A percentile compares a stretch with the other conserved stretches of the same genome.
phyloP scores from a whole-genome alignment of 2,888 invertebrate genomes.

The Aporophyla nigra region DNA sequence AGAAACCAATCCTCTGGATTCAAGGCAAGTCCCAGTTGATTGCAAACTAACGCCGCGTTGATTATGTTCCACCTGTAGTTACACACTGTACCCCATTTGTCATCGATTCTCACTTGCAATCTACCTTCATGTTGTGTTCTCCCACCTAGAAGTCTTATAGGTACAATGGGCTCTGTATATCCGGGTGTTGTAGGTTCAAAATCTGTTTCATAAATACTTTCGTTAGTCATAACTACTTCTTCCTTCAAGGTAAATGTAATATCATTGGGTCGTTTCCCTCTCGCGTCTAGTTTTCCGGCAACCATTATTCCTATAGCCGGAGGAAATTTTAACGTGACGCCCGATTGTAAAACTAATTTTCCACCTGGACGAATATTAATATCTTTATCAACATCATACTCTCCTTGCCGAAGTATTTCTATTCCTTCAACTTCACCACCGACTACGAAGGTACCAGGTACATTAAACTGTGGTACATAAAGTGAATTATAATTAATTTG shows the following conservation, averaged over 20 bases:
- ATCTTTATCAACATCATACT: slow-evolving; percentile 97
- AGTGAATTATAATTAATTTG: slow-evolving; percentile 94
- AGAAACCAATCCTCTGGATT: slow-evolving; percentile 98
- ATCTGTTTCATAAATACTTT: slow-evolving; percentile 92
- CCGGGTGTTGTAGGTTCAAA: slow-evolving; percentile 91
- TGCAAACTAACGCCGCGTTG: slow-evolving; percentile 98
- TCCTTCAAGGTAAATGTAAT: slow-evolving; percentile 95
- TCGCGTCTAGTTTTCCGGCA: slow-evolving; percentile 96
- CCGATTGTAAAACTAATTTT: slow-evolving; percentile 96
- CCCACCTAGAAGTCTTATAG: slow-evolving; percentile 96
- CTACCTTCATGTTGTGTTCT: slow-evolving; percentile 96
- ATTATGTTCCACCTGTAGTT: slow-evolving; percentile 98
- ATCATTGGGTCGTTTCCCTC: slow-evolving; percentile 94
- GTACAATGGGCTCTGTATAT: slow-evolving; percentile 92
- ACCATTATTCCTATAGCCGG: slow-evolving; percentile 99
- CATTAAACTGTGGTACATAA: slow-evolving; percentile 95
- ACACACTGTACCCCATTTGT: slow-evolving; percentile 99
- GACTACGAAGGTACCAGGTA: slow-evolving; percentile 93
- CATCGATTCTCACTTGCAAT: slow-evolving; percentile 95
- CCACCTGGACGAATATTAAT: slow-evolving; percentile 98
- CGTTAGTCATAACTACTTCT: slow-evolving; percentile 92
- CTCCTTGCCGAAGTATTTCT: slow-evolving; percentile 95
- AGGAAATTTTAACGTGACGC: slow-evolving; percentile 97
- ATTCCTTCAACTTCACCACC: slow-evolving; percentile 98
- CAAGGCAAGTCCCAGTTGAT: slow-evolving; percentile 97